Conservation (phyloP, 2,113 vertebrate species). For the Lipotes vexillifer region DNA sequence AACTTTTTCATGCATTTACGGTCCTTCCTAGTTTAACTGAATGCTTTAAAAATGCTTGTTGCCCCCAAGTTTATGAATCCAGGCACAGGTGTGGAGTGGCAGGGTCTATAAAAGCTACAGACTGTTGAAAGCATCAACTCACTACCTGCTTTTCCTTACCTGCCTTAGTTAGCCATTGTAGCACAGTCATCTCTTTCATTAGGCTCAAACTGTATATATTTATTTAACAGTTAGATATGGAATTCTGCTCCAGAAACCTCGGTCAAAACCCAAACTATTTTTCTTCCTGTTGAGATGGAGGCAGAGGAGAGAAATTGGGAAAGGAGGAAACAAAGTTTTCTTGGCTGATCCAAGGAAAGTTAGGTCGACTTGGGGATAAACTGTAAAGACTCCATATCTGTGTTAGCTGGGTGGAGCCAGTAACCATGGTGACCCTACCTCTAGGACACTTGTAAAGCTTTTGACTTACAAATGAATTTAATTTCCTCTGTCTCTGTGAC, state of each 20-base stretch:
- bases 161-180: conserved; percentile 11
- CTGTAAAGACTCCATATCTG: not conserved
- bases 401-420: not conserved
- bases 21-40: not conserved
- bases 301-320: not conserved
- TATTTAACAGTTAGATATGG: not conserved
- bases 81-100: not conserved
- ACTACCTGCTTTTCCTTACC: not conserved
- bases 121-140: not conserved
- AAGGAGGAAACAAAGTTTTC: not conserved
- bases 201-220: not conserved
- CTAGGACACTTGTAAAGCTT: not conserved
- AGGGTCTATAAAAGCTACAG: not conserved
- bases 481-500: not conserved
- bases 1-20: not conserved
- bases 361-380: not conserved
- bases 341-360: not conserved
- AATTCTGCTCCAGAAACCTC: not conserved
- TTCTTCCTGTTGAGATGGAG: not conserved
- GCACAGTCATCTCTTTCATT: not conserved
- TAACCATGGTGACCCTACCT: not conserved
- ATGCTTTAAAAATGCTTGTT: not conserved
- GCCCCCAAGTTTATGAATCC: not conserved
- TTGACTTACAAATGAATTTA: not conserved
- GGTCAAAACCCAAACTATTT: not conserved